Evolutionary conservation across 1,140 invertebrate genomes (phyloP), one percentile per base, ranked within the genome.

Genomic region (Steinernema feltiae): DNA sequence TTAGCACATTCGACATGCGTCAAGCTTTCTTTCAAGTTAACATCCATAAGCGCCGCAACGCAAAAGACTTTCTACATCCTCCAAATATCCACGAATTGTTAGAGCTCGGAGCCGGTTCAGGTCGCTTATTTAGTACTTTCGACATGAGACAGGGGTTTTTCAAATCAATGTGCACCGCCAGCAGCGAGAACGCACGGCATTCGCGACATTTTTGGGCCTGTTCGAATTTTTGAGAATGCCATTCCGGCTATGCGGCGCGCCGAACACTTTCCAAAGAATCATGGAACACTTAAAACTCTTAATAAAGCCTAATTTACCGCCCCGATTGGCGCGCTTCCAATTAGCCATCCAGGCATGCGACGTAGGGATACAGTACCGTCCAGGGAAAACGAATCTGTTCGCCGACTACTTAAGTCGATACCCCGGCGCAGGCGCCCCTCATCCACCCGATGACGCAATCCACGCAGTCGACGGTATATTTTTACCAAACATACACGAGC

Each of bases 171-270:
- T 74, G 24, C 0, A 29, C 7, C 3, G 1, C 3, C 27, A 69
- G 17, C 1, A 74, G 15, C 3, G 27, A 0, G 48, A 74, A 24
- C 21, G 24, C 7, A 74, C 73, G 2, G 73, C 73, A 17, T 74
- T 74, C 21, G 31, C 24, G 0, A 74, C 73, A 0, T 74, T 74
- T 29, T 0, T 74, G 0, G 73, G 73, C 0, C 1, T 63, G 0
- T 74, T 74, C 27, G 27, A 74, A 0, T 74, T 69, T 21, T 1
- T 74, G 1, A 21, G 73, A 1, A 24, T 74, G 24, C 73, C 73
- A 0, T 74, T 74, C 63, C 46, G 73, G 1, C 27, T 74, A 18
- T 70, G 41, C n/a, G 18, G 1, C 0, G 73, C 73, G n/a, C 73
- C 73, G 1, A 1, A 32, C 2, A 74, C 48, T 0, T 74, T 74